phyloP scores from a whole-genome alignment of 1,140 invertebrate species.

The Idris sp. region DNA sequence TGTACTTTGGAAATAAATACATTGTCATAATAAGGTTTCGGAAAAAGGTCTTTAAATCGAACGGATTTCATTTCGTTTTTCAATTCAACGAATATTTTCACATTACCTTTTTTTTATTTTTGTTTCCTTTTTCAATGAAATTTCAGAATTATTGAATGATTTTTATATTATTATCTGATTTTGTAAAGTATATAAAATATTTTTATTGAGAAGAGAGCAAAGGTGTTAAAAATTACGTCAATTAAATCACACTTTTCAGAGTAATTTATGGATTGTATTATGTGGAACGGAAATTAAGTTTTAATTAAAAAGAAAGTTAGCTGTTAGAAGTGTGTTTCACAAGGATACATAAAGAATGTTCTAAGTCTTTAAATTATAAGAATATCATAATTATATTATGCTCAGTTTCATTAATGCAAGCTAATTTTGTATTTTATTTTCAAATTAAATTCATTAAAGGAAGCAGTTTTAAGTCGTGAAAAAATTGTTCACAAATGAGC shows the following conservation, averaged over 20 bases:
- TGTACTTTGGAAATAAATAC: conserved; percentile 37
- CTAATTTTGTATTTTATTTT: no score
- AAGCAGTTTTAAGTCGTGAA: no score
- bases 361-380: no score
- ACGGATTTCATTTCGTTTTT: conserved; percentile 11
- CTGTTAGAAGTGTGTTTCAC: background rate
- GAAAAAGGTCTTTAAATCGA: conserved; percentile 23
- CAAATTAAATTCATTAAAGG: no score
- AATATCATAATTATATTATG: no score
- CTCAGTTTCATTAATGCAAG: no score
- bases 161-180: conserved; percentile 28
- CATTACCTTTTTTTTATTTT: background rate
- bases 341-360: no score
- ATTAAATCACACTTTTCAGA: conserved; percentile 6
- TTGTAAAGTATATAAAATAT: conserved; percentile 23
- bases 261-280: conserved; percentile 17
- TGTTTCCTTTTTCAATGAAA: conserved; percentile 21
- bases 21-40: conserved; percentile 30
- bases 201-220: conserved; percentile 1
- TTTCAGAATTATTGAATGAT: conserved; percentile 33
- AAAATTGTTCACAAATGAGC: no score
- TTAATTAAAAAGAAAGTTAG: conserved; percentile 7
- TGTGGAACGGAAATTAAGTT: conserved; percentile 25
- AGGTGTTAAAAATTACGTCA: conserved; percentile 11
- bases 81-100: conserved; percentile 5